Evolutionary conservation across 2,888 invertebrate genomes (phyloP), one percentile per base, ranked within the genome.

Genomic region (Acleris holmiana): DNA sequence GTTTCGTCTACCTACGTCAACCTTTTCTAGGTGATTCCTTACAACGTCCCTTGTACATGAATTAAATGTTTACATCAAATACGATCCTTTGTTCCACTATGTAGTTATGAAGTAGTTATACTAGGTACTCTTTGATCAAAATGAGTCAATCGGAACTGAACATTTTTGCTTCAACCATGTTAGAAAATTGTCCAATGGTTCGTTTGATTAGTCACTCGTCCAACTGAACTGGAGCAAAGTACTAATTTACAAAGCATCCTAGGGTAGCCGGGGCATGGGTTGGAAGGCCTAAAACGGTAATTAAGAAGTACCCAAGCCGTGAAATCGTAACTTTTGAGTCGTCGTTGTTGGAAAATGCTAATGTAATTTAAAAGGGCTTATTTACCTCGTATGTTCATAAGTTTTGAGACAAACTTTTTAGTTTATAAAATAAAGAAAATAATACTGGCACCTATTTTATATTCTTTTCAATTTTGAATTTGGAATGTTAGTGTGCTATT

Each of bases 141-240:
- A 25, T 50, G 46, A 46, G 51, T 58, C 51, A 51, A 53, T 58
- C 13, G n/a, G 23, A 25, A 18, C 57, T 15, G 63, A 58, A 58
- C 47, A 58, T 47, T 58, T 57, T 64, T 51, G 23, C 8, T 19
- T 51, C 19, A 41, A 53, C 58, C 67, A 58, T 55, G 46, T 69
- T 56, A 65, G 65, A 57, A 59, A 64, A 64, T 63, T 66, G 73
- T 69, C 75, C 71, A 70, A 67, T 64, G 74, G 71, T 73, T 75
- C 70, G 77, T 79, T 68, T 72, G 76, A 82, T 82, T 78, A 82
- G 55, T 61, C 71, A 73, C 70, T 69, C 75, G 73, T 10, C 66
- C 68, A 66, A 75, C 75, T 74, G 73, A 72, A 73, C 62, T 68
- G 63, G 63, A 62, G 50, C 67, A 55, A 67, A 68, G 58, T 40